phyloP scores from a whole-genome alignment of 2,888 invertebrate genomes.

The Cryptocephalus moraei region DNA sequence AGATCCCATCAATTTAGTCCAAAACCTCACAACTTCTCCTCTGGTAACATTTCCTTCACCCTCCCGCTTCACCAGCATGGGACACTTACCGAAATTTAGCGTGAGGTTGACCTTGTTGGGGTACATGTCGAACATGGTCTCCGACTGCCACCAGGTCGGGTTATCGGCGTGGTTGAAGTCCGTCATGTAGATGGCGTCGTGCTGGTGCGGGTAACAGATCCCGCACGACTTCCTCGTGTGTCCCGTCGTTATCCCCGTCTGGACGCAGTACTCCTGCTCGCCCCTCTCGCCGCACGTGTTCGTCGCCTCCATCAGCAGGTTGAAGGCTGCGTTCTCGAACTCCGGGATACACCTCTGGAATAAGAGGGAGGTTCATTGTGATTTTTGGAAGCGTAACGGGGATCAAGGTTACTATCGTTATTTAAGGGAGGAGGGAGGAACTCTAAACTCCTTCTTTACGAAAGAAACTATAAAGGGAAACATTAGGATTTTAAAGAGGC shows the following conservation, averaged over 20 bases:
- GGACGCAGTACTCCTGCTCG: conserved; percentile 77
- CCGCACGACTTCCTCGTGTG: conserved; percentile 66
- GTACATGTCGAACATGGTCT: conserved; percentile 93
- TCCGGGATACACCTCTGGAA: conserved; percentile 88
- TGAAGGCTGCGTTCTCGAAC: conserved; percentile 93
- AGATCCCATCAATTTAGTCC: too few species aligned
- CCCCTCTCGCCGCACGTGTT: conserved; percentile 90
- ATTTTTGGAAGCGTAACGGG: too few species aligned
- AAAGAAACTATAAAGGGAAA: too few species aligned
- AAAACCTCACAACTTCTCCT: background rate
- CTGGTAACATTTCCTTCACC: too few species aligned
- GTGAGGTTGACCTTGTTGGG: conserved; percentile 82
- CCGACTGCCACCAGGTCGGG: conserved; percentile 96
- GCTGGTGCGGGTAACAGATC: conserved; percentile 60
- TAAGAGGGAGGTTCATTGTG: conserved; percentile 8
- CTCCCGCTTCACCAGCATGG: too few species aligned
- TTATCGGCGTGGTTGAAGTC: conserved; percentile 86
- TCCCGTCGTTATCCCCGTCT: conserved; percentile 61
- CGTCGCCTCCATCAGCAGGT: conserved; percentile 80
- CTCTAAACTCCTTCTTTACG: background rate
- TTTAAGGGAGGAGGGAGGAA: too few species aligned
- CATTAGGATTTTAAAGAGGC: too few species aligned
- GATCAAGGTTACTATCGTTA: too few species aligned
- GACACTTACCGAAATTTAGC: conserved; percentile 26
- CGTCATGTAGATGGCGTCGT: conserved; percentile 70